Evolutionary conservation across 2,888 invertebrate genomes (phyloP).

Genomic region (Andrena trimmerana): DNA sequence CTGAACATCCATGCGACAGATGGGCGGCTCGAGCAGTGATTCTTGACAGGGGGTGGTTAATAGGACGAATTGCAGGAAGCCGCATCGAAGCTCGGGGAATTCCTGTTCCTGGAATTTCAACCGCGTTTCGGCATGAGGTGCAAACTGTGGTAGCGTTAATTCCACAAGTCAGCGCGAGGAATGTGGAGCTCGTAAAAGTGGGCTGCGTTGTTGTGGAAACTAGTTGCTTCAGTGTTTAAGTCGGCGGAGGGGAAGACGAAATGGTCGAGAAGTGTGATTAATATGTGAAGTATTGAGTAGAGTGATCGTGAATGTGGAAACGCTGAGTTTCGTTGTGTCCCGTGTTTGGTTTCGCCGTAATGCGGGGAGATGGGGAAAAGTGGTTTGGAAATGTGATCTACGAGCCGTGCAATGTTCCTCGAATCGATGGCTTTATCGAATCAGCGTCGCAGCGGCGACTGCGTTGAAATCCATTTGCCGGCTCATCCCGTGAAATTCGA

Average conservation of each 20-base stretch:
- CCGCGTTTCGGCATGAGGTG: background rate
- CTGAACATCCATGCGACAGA: background rate
- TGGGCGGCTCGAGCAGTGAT: background rate
- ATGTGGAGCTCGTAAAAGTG: too few species aligned
- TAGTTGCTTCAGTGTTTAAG: too few species aligned
- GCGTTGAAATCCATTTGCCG: conserved; percentile 48
- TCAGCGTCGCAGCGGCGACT: conserved; percentile 25
- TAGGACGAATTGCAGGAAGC: too few species aligned
- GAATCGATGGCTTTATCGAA: conserved; percentile 5
- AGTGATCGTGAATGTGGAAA: background rate
- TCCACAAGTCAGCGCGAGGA: too few species aligned
- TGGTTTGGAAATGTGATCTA: conserved; percentile 11
- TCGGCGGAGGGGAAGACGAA: too few species aligned
- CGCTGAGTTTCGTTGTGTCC: background rate
- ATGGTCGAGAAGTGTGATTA: background rate
- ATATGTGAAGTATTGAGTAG: background rate
- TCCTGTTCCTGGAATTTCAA: background rate
- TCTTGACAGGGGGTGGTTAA: background rate
- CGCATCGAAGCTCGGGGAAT: background rate
- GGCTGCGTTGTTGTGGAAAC: too few species aligned
- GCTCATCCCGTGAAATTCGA: conserved; percentile 48
- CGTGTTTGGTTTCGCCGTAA: background rate
- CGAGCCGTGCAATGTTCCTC: background rate
- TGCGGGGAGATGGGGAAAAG: background rate
- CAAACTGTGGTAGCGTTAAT: too few species aligned